Base-by-base conservation (phyloP, 2,113 vertebrate genomes). In the Taxidea taxus region DNA sequence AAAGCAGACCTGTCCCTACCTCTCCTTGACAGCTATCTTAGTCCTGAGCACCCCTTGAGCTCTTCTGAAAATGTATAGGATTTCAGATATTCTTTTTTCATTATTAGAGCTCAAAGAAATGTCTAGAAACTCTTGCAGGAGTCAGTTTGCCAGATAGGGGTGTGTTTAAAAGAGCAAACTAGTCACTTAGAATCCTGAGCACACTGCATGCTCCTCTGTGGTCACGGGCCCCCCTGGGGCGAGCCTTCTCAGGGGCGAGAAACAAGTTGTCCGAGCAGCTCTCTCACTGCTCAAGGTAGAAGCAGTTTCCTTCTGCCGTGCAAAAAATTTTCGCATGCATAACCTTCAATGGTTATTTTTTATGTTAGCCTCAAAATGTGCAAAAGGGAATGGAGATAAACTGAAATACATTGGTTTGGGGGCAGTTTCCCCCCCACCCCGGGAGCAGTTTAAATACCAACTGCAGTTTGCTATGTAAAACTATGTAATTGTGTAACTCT, bases 161-260 rank as follows among this genome's bases (percentile, higher is more conserved):
- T 54, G 11, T n/a, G 15, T 62, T 75, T 13, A 56, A 16, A 37
- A 47, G 25, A 75, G 0, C 21, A 21, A 44, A 42, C 2, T 4
- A 62, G 20, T 51, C 34, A 56, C 39, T 60, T 2, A 7, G 20
- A 37, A n/a, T 13, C 0, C n/a, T 8, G 18, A 64, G 29, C 9
- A 1, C 12, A 1, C 3, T 0, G n/a, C 31, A 2, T 9, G 29
- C 1, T 31, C 7, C 15, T n/a, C 13, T 1, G 3, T 6, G 27
- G 21, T 2, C 75, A 58, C 8, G 3, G 12, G 49, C 62, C 42
- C 4, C 15, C 0, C 8, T 0, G 2, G 21, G 5, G 47, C 34
- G 14, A 25, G 34, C 21, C 44, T 70, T 74, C 21, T 9, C 0
- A 31, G 81, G 68, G 21, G 64, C 42, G 20, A 20, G 23, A 37